Conservation (phyloP, 2,797 vertebrate species). For the Chiroxiphia lanceolata region DNA sequence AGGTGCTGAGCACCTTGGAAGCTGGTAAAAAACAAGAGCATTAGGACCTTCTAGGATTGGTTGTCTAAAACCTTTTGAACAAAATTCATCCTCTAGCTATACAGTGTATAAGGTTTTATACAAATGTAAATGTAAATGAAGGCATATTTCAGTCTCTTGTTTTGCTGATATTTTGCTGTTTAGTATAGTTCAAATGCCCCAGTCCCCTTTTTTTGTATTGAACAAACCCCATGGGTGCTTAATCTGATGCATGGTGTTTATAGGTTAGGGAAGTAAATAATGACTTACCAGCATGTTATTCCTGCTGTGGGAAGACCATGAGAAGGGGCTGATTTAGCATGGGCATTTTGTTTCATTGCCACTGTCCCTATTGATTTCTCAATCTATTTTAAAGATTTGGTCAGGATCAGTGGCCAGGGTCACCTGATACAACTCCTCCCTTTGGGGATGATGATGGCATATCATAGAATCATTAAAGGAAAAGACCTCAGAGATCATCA, state of each 20-base stretch:
- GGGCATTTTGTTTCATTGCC: conserved; percentile 10
- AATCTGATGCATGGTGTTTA: conserved; percentile 18
- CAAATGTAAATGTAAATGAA: conserved; percentile 27
- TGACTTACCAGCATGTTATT: neutral
- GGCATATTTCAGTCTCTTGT: neutral
- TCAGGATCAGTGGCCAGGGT: neutral
- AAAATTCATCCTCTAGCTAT: neutral
- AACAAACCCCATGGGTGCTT: conserved; percentile 25
- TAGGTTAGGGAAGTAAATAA: conserved; percentile 44
- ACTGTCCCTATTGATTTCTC: conserved; percentile 24
- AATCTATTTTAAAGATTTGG: neutral
- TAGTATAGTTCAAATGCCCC: conserved; percentile 3
- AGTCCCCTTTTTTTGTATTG: conserved; percentile 26
- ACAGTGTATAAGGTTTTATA: neutral
- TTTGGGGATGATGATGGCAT: neutral
- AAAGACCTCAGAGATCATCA: neutral
- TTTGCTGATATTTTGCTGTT: conserved; percentile 27
- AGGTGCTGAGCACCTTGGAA: neutral
- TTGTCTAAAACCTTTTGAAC: neutral
- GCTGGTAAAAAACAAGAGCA: neutral
- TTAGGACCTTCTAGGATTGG: neutral
- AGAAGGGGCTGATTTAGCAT: neutral
- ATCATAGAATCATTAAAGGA: neutral
- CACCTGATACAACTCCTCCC: neutral
- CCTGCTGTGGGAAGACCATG: neutral